Percentiles rank a stretch among this genome's conserved stretches.
Evolutionary conservation across 64 coral and sea anemone genomes (phyloP).

Genomic region (Montipora sp.): DNA sequence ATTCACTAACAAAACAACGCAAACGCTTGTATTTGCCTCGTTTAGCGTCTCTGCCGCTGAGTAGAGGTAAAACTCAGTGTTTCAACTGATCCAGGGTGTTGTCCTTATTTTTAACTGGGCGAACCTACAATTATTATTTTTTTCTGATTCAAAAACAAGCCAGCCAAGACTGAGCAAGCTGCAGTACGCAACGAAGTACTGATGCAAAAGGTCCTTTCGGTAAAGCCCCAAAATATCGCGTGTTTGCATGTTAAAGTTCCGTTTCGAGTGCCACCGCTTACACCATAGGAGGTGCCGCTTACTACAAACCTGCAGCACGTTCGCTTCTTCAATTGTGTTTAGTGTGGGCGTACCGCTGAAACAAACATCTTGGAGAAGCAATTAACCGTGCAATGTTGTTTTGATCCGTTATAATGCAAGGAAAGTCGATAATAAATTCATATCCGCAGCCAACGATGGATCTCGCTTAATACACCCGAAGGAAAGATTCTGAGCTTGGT

Average conservation of each 20-base stretch:
- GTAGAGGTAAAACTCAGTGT: background rate
- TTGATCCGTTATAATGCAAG: conserved; percentile 29
- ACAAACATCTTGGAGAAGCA: conserved; percentile 74
- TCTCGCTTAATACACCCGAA: background rate
- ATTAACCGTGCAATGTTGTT: conserved; percentile 33
- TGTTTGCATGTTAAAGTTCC: background rate
- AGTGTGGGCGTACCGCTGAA: conserved; percentile 73
- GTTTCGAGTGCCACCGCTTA: background rate
- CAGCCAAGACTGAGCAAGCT: background rate
- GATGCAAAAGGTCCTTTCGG: background rate
- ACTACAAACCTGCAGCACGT: background rate
- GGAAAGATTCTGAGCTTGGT: background rate
- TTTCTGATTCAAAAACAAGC: conserved; percentile 51
- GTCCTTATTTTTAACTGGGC: conserved; percentile 49
- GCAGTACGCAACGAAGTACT: background rate
- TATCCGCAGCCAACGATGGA: background rate
- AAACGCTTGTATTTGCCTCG: background rate
- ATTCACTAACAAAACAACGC: background rate
- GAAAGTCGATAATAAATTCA: background rate
- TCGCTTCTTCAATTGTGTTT: conserved; percentile 72
- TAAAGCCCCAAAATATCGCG: conserved; percentile 49
- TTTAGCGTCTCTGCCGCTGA: background rate
- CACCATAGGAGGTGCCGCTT: conserved; percentile 9
- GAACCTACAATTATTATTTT: conserved; percentile 54
- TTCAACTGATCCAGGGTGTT: conserved; percentile 14